Base-by-base conservation (phyloP, 2,888 invertebrate genomes). In the Andrena camellia region DNA sequence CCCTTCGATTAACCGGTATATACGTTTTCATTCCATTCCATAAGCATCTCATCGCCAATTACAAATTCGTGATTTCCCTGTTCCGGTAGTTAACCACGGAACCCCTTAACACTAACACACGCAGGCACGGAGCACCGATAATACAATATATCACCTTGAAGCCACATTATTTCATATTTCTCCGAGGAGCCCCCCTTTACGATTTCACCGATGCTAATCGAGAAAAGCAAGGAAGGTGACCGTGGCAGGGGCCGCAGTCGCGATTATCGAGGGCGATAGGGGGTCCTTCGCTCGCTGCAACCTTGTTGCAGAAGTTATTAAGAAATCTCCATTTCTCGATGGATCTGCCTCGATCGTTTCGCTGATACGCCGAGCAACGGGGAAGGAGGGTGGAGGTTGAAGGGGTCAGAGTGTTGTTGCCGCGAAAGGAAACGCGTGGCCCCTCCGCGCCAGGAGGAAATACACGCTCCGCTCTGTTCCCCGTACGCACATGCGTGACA, bases 401-500 rank as follows among this genome's bases (percentile, higher is more conserved):
- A 83, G 63, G 83, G 85, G 82, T 86, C 80, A 73, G 60, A 69
- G 66, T 74, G 71, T 17, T 81, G 75, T 73, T 57, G 33, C 71
- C 31, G 64, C 72, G 81, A 77, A 71, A 80, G 78, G 75, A 83
- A 77, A 82, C 67, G 71, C 74, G 71, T 26, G 54, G 20, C 54
- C 54, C 23, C 54, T 68, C 29, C 57, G 70, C 71, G 8, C 23
- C 67, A 73, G 78, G 84, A 90, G 89, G 90, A 89, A 89, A 85
- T 76, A 81, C 89, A 84, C 84, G 89, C 88, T 89, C 75, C 89
- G 91, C 89, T 91, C 84, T 87, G 90, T 85, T 90, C 89, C 57
- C 88, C 89, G 91, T 88, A 92, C 89, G 91, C 92, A 91, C 88
- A 91, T 91, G 92, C 92, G 91, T 91, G 91, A 92, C 91, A 90